Conservation (phyloP, 1,140 invertebrate genomes). For the Whitmania pigra region DNA sequence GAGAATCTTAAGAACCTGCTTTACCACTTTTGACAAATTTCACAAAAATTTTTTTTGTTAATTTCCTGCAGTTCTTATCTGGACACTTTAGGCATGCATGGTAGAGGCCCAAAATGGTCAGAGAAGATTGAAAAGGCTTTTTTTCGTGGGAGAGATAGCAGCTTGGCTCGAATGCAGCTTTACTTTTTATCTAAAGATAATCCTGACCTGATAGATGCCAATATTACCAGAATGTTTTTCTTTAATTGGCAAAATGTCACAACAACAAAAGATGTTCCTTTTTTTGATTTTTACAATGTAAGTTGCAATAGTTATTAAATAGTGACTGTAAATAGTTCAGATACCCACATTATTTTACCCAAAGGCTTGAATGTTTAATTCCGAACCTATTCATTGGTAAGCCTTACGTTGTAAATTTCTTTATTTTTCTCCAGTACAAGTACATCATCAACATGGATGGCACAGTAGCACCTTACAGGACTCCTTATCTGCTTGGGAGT, state of each 20-base stretch:
- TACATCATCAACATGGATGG: slow-evolving; percentile 90
- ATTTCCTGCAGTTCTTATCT: too few relatives aligned
- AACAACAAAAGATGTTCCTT: slow-evolving; percentile 67
- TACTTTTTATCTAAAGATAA: slow-evolving; percentile 52
- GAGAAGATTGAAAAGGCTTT: slow-evolving; percentile 64
- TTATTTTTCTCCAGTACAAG: slow-evolving; percentile 61
- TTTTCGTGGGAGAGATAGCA: slow-evolving; percentile 82
- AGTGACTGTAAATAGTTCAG: too few relatives aligned
- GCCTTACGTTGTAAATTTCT: slow-evolving; percentile 16
- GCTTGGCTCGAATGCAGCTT: slow-evolving; percentile 53
- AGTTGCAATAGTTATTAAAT: slow-evolving; percentile 34
- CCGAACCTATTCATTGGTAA: too few relatives aligned
- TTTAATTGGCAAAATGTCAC: slow-evolving; percentile 66
- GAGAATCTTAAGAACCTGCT: too few relatives aligned
- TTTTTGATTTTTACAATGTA: slow-evolving; percentile 90
- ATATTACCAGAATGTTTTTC: slow-evolving; percentile 92
- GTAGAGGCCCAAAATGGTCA: slow-evolving; percentile 49
- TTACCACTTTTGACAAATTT: slow-evolving; percentile 7
- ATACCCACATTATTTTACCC: not conserved
- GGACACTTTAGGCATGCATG: too few relatives aligned
- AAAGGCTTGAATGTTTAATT: not conserved
- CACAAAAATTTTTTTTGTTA: too few relatives aligned
- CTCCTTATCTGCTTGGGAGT: slow-evolving; percentile 78
- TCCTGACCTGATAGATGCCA: slow-evolving; percentile 74
- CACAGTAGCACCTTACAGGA: slow-evolving; percentile 83